Conservation (phyloP, 2,797 vertebrate genomes). For the Odontamblyopus lacepedii region DNA sequence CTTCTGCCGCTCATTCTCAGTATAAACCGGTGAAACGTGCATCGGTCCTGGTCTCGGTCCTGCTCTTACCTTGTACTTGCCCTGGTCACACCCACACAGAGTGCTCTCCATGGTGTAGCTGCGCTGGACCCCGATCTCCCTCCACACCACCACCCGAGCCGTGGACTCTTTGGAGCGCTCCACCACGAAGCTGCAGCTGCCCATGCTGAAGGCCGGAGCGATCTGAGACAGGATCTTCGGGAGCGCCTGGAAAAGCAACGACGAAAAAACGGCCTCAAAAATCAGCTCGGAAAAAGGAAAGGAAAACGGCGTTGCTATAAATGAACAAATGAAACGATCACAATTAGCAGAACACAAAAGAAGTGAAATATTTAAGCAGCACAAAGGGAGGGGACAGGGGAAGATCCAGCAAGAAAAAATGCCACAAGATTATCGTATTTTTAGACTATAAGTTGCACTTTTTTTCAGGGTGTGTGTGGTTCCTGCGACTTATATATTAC, state of each 20-base stretch:
- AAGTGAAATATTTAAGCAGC: too few relatives aligned
- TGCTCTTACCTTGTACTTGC: conserved; percentile 91
- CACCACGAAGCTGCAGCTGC: conserved; percentile 97
- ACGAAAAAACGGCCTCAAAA: neutral
- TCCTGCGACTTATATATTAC: too few relatives aligned
- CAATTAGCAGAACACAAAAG: too few relatives aligned
- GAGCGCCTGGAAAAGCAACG: conserved; percentile 80
- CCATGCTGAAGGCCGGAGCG: conserved; percentile 95
- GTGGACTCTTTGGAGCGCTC: conserved; percentile 98
- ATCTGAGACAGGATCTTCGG: conserved; percentile 94
- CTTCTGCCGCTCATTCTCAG: too few relatives aligned
- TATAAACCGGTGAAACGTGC: too few relatives aligned
- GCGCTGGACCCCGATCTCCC: conserved; percentile 94
- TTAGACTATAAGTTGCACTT: too few relatives aligned
- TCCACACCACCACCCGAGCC: conserved; percentile 96
- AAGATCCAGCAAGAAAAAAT: too few relatives aligned
- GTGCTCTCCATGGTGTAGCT: conserved; percentile 99
- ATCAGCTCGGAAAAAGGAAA: conserved; percentile 2
- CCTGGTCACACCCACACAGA: conserved; percentile 95
- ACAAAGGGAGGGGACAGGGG: too few relatives aligned
- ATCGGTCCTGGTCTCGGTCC: neutral
- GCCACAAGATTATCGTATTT: too few relatives aligned
- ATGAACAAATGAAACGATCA: too few relatives aligned
- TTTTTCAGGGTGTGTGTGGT: too few relatives aligned
- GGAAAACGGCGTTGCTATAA: too few relatives aligned